Evolutionary conservation across 1,140 invertebrate species (phyloP), one percentile per base, ranked within the genome.

Genomic region (Drosophila triauraria): DNA sequence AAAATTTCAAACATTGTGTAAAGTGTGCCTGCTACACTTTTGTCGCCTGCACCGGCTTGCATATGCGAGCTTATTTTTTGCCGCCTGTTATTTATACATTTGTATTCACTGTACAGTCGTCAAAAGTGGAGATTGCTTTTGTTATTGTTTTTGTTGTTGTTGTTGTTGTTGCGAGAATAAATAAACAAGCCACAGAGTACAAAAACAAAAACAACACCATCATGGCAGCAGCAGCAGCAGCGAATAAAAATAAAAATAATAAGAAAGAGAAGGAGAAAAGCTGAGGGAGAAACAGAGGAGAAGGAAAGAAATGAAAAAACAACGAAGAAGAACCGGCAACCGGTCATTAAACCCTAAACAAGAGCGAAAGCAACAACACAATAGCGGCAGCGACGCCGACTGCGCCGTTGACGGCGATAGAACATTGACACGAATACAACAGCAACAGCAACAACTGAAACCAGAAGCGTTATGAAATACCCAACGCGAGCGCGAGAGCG

Each of bases 331-430:
- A 83, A 80, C 87, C 83, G 88, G 83, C 91, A 91, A 91, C 91
- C 53, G 53, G 91, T 92, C 91, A 92, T 92, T 92, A 92, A 92
- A 92, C 91, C 90, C 86, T 92, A 87, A 84, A 91, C 80, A 91
- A 88, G 80, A 86, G 78, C 78, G 83, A 91, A 87, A 90, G 79
- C 78, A 91, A 91, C 76, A 90, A 91, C 72, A 91, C 72, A 87
- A 84, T 60, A 77, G 65, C 64, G 62, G 58, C 59, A 50, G 60
- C 47, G 72, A 84, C 69, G 75, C 74, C 82, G 78, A 78, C 53
- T 0, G 53, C 53, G 53, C 53, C 20, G 35, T 23, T 40, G 53
- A 56, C 53, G 53, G 35, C 53, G 53, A 56, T 81, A 86, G 82
- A 85, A 85, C 82, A 85, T 85, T 85, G 82, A 85, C 82, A 85